phyloP scores from a whole-genome alignment of 2,888 invertebrate genomes.

The Orchesella flavescens region DNA sequence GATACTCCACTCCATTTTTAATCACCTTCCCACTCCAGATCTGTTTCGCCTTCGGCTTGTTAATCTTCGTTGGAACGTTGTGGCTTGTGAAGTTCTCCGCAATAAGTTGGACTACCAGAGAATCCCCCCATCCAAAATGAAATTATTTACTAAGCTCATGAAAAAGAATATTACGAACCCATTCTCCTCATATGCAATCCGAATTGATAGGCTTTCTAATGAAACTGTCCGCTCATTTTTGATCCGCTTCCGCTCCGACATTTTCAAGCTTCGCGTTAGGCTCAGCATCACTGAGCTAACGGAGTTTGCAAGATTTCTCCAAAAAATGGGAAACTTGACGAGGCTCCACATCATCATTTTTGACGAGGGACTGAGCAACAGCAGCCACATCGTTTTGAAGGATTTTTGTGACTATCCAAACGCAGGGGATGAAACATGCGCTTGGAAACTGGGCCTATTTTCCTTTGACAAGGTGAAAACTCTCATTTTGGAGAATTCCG shows the following conservation, averaged over 20 bases:
- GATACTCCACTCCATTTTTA: slow-evolving; percentile 51
- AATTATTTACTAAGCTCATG: slow-evolving; percentile 56
- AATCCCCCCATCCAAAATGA: slow-evolving; percentile 56
- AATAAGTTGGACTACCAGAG: slow-evolving; percentile 18
- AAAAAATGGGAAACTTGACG: slow-evolving; percentile 49
- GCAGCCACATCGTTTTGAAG: neutral
- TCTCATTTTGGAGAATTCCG: slow-evolving; percentile 55
- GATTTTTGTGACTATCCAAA: neutral
- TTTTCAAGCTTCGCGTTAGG: slow-evolving; percentile 53
- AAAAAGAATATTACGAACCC: slow-evolving; percentile 54
- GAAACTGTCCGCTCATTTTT: slow-evolving; percentile 29
- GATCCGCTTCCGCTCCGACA: slow-evolving; percentile 27
- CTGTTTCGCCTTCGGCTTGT: slow-evolving; percentile 50
- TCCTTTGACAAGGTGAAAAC: slow-evolving; percentile 36
- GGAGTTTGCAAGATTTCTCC: slow-evolving; percentile 47
- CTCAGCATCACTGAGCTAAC: slow-evolving; percentile 50
- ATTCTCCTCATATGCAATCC: slow-evolving; percentile 57
- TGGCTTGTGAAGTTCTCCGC: slow-evolving; percentile 47
- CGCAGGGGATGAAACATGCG: slow-evolving; percentile 25
- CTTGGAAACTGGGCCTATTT: slow-evolving; percentile 44
- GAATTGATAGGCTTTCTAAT: slow-evolving; percentile 47
- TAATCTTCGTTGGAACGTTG: slow-evolving; percentile 62
- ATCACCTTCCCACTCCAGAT: slow-evolving; percentile 27
- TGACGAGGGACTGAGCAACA: neutral
- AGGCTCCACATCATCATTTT: slow-evolving; percentile 57